Evolutionary conservation across 2,888 invertebrate species (phyloP), one percentile per base, ranked within the genome.

Genomic region (Leucoma salicis): DNA sequence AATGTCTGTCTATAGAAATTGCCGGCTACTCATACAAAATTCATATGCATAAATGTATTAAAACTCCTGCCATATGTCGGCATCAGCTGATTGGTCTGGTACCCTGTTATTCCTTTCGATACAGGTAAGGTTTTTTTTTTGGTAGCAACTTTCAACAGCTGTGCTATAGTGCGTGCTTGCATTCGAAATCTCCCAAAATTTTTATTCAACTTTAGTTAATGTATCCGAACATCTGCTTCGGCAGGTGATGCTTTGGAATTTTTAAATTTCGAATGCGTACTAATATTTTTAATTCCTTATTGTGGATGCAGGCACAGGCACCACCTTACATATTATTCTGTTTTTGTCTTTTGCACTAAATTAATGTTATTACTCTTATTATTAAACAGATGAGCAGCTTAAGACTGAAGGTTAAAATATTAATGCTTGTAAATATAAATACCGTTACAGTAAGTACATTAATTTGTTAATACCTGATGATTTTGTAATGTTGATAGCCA

Each of bases 231-330:
- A 88, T 82, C 87, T 88, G 87, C 80, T 46, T 33, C 42, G 55
- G 83, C 87, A 88, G 86, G 85, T 88, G 87, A 61, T 59, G 36
- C 25, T 42, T 45, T 50, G 74, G 75, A 75, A 79, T 80, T 76
- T 74, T 73, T 59, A 54, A 70, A 66, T 66, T 74, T 66, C 54
- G 62, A 66, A 64, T 60, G 54, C 49, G 45, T 56, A 36, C 31
- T 45, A 37, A 37, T 49, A 46, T 35, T 40, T n/a, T n/a, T n/a
- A n/a, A n/a, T n/a, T n/a, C n/a, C n/a, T n/a, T n/a, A n/a, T n/a
- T n/a, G 36, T 31, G 41, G 31, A 36, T 33, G 16, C 35, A 24
- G 40, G 13, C 38, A 14, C 21, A n/a, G n/a, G n/a, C n/a, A n/a
- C n/a, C n/a, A n/a, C n/a, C n/a, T n/a, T n/a, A n/a, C n/a, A n/a